Conservation (phyloP, 2,113 vertebrate genomes). For the Muntiacus reevesi region DNA sequence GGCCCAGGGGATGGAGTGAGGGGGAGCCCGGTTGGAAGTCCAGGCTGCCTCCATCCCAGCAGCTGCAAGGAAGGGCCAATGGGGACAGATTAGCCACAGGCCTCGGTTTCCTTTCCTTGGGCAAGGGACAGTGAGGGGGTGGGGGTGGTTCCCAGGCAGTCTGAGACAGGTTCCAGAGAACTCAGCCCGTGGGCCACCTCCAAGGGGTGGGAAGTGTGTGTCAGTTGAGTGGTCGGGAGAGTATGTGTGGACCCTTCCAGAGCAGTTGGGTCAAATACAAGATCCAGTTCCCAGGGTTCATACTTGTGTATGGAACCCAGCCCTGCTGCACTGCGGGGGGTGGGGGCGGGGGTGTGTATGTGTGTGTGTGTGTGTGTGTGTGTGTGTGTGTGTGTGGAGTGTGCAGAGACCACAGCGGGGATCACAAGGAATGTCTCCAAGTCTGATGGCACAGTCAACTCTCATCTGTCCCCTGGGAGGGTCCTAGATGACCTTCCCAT, state of each 20-base stretch:
- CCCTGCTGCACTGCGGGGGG: background rate
- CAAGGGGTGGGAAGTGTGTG: background rate
- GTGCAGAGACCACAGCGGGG: background rate
- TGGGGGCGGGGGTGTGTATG: background rate
- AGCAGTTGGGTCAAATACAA: background rate
- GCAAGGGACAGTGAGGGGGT: background rate
- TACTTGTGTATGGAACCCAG: background rate
- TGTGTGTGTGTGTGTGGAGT: background rate
- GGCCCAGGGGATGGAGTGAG: conserved; percentile 59
- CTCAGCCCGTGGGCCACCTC: background rate
- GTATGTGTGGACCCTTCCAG: background rate
- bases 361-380: no score
- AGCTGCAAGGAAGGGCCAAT: conserved; percentile 73
- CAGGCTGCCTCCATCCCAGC: conserved; percentile 67
- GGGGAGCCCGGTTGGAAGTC: conserved; percentile 69
- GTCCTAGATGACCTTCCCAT: background rate
- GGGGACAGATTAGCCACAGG: conserved; percentile 59
- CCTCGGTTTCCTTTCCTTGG: background rate
- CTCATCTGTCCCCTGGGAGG: conserved; percentile 34
- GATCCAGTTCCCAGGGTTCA: background rate
- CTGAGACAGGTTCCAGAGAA: conserved; percentile 3
- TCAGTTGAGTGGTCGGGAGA: background rate
- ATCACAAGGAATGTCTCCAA: background rate
- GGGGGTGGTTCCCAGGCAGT: background rate
- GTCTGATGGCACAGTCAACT: conserved; percentile 24